phyloP scores from a whole-genome alignment of 2,888 invertebrate genomes.

The Lucinisca nassula region DNA sequence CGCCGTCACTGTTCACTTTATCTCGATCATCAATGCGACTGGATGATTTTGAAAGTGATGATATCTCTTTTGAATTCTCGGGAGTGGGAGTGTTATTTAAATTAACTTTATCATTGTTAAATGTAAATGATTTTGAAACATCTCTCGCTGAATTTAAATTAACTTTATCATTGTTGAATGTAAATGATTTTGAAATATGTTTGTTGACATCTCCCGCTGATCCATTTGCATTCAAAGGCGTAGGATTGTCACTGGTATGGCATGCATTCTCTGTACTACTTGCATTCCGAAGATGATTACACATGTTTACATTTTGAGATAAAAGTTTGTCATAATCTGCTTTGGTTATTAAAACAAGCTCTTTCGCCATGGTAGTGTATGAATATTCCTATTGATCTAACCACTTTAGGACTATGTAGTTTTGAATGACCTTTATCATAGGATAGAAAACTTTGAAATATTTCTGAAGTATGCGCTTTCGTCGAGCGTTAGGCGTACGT shows the following conservation, averaged over 20 bases:
- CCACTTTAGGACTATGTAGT: conserved; percentile 7
- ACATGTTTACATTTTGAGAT: background rate
- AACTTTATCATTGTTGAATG: background rate
- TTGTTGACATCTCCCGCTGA: background rate
- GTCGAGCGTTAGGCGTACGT: background rate
- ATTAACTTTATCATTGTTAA: too few relatives aligned
- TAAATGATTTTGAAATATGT: background rate
- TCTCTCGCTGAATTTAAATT: too few relatives aligned
- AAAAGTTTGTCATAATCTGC: background rate
- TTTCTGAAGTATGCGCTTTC: conserved; percentile 6
- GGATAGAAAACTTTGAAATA: background rate
- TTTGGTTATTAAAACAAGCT: conserved; percentile 3
- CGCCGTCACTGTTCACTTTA: background rate
- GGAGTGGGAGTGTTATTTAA: background rate
- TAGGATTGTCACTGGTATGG: background rate
- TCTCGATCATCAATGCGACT: background rate
- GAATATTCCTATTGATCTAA: background rate
- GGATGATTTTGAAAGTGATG: background rate
- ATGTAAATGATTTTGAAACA: too few relatives aligned
- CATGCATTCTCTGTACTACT: background rate
- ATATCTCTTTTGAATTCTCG: background rate
- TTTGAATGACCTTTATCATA: background rate
- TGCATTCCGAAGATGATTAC: background rate
- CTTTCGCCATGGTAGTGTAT: background rate
- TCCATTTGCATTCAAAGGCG: background rate